Evolutionary conservation across 2,888 invertebrate species (phyloP).

Genomic region (Phyllotreta cruciferae): DNA sequence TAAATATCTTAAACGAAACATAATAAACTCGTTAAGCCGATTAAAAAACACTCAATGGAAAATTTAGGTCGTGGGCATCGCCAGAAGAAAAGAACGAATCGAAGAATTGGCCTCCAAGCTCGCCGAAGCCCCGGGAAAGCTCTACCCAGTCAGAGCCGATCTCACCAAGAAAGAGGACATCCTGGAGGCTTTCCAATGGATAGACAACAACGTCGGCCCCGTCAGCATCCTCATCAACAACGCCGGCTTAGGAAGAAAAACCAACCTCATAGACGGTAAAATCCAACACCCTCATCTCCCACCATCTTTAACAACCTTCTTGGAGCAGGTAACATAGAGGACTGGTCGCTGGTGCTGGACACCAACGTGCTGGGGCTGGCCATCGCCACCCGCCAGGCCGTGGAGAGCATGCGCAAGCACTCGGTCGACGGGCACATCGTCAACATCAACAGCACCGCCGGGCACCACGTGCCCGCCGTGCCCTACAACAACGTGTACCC

Average conservation of each 20-base stretch:
- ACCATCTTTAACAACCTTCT: neutral
- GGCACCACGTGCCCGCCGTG: constrained; percentile 34
- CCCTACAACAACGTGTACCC: constrained; percentile 38
- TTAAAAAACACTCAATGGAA: too few species aligned
- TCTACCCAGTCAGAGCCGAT: constrained; percentile 44
- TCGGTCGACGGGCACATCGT: constrained; percentile 45
- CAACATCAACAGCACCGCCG: constrained; percentile 42
- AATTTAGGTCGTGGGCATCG: constrained; percentile 46
- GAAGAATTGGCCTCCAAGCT: constrained; percentile 40
- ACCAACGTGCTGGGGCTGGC: constrained; percentile 45
- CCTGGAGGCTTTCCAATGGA: constrained; percentile 43
- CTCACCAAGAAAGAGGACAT: constrained; percentile 47
- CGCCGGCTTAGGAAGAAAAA: constrained; percentile 42
- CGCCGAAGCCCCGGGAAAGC: constrained; percentile 39
- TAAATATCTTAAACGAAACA: too few species aligned
- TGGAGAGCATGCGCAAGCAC: constrained; percentile 44
- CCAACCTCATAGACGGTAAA: constrained; percentile 38
- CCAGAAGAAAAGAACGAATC: constrained; percentile 44
- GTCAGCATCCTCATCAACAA: constrained; percentile 48
- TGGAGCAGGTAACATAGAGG: constrained; percentile 41
- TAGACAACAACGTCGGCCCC: constrained; percentile 43
- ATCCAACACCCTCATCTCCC: neutral
- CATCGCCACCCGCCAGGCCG: constrained; percentile 43
- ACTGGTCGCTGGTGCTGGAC: constrained; percentile 47
- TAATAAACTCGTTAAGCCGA: too few species aligned